These are phyloP conservation scores for Hyles lineata DNA, from an alignment of 2,888 invertebrate species.

Conservation along the genomic window DNA sequence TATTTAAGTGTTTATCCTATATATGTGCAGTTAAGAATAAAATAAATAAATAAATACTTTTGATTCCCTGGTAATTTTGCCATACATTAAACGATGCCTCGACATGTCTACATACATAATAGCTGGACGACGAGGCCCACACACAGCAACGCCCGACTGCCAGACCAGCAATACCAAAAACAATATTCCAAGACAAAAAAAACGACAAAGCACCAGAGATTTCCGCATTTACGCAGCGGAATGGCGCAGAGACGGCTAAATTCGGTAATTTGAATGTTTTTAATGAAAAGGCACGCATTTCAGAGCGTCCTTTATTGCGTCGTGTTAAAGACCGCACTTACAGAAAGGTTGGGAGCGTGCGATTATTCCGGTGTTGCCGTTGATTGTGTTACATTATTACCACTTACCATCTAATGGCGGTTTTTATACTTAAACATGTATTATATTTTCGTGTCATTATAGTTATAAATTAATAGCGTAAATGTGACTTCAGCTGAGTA, in stretches of 20 bases:
- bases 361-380: constrained; percentile 28
- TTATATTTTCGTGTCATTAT: background rate
- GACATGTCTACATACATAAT: too few species aligned
- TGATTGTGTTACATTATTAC: constrained; percentile 15
- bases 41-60: too few species aligned
- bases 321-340: constrained; percentile 20
- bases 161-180: background rate
- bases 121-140: too few species aligned
- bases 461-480: too few species aligned
- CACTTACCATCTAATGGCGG: constrained; percentile 19
- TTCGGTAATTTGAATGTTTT: constrained; percentile 18
- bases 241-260: background rate
- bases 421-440: background rate
- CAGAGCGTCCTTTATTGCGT: constrained; percentile 22
- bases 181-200: background rate
- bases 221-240: background rate
- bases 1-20: too few species aligned
- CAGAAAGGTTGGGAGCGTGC: constrained; percentile 27
- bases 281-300: constrained; percentile 28
- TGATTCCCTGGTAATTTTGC: too few species aligned
- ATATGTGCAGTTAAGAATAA: too few species aligned
- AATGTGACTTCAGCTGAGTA: too few species aligned
- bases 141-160: background rate
- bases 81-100: too few species aligned
- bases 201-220: background rate